phyloP scores from a whole-genome alignment of 2,888 invertebrate genomes.

The Trichogramma evanescens region DNA sequence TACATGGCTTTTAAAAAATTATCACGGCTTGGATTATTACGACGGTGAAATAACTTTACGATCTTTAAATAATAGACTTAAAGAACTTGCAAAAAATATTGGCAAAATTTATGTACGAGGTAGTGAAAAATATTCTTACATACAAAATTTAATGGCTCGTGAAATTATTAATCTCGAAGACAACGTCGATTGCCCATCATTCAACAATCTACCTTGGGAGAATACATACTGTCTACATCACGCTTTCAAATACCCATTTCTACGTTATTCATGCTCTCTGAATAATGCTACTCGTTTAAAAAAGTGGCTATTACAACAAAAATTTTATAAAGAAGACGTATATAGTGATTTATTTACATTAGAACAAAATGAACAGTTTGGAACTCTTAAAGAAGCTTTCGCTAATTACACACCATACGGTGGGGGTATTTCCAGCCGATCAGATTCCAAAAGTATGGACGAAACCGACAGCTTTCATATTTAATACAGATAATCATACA shows the following conservation, averaged over 20 bases:
- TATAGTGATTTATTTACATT: too few species aligned
- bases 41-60: not conserved
- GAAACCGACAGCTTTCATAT: not conserved
- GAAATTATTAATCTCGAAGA: not conserved
- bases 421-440: constrained; percentile 1
- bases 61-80: not conserved
- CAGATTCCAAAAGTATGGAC: constrained; percentile 2
- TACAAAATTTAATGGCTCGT: not conserved
- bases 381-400: not conserved
- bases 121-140: not conserved
- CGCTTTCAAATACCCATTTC: not conserved
- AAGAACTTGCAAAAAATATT: not conserved
- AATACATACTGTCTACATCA: not conserved
- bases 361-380: not conserved
- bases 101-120: not conserved
- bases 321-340: too few species aligned
- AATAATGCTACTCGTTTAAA: not conserved
- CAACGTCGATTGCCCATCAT: not conserved
- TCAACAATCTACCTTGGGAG: not conserved
- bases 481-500: not conserved
- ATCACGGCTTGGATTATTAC: not conserved
- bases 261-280: not conserved
- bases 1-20: not conserved
- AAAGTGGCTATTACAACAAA: not conserved
- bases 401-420: not conserved